Base-by-base conservation (phyloP, 2,113 vertebrate species). In the Thinocorus orbignyianus region DNA sequence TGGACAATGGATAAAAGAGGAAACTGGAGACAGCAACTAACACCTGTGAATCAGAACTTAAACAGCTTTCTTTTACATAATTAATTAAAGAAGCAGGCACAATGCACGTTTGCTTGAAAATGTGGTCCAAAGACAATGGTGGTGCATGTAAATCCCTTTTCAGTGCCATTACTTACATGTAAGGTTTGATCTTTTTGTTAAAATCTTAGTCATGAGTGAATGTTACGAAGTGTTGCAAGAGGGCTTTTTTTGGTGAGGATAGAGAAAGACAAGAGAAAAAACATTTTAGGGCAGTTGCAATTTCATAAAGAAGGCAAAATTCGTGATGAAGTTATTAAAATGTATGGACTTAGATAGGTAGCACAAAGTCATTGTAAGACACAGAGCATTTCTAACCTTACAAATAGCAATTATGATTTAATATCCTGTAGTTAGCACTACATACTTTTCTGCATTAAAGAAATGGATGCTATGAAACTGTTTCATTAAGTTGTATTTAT, bases 41-140 rank as follows among this genome's bases (percentile, higher is more conserved):
- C 95, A 97, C 93, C 97, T 97, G 92, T 96, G 92, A 97, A 97
- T 97, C 96, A 94, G 89, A 70, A 82, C 74, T 88, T 96, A 86
- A 92, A 85, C 95, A 92, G 80, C 96, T 88, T 97, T 96, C 86
- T 95, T 92, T 97, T 95, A 96, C 76, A 23, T 94, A 92, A 95
- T 95, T 96, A 97, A 96, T 97, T 97, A 95, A 96, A 95, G 44
- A 87, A 88, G 61, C 46, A 80, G 33, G 24, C 72, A 91, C 93
- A 97, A 85, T 94, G 73, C 39, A 80, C 81, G 86, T n/a, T 97
- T 78, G 86, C 86, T 90, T 88, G 69, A 86, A 92, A 96, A 92
- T 60, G 35, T 31, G 52, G 25, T 84, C 69, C 61, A 49, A 48
- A 79, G 49, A 31, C 17, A 83, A 8, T 8, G 8, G 18, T 64